Evolutionary conservation across 2,113 vertebrate genomes (phyloP), one percentile per base, ranked within the genome.

Genomic region (Stictonetta naevosa): DNA sequence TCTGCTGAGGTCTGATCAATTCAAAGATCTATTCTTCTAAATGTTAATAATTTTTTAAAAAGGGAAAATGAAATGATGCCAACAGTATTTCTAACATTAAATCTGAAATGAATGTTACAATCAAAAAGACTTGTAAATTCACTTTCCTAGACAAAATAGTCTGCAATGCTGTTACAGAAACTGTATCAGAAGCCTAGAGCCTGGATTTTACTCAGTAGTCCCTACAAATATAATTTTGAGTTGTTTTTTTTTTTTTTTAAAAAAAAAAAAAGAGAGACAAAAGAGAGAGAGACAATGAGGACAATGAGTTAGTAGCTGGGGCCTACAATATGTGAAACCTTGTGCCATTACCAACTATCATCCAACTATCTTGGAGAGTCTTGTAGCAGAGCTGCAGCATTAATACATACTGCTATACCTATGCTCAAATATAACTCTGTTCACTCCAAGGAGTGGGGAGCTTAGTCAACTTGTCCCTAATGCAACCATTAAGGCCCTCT

Each of bases 181-280:
- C 19, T n/a, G 11, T 11, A 64, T 44, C 8, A 52, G 52, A 56
- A 34, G 7, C 1, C 0, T 0, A 72, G 53, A 86, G 42, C 20
- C 29, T 56, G 68, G 22, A 21, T 86, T 80, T 79, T n/a, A 42
- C 66, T 83, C 33, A 52, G 63, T 58, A 83, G 23, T 21, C 40
- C 23, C 55, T 9, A 55, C 63, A 88, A 88, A 75, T 36, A 52
- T 11, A 0, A 44, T 71, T 88, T 38, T 64, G 12, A 79, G 38
- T 58, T n/a, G n/a, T n/a, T n/a, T n/a, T n/a, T n/a, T n/a, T n/a
- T n/a, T n/a, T n/a, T n/a, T n/a, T n/a, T n/a, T n/a, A n/a, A n/a
- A n/a, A n/a, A n/a, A n/a, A n/a, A n/a, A n/a, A n/a, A n/a, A n/a
- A n/a, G n/a, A n/a, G n/a, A n/a, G n/a, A n/a, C n/a, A n/a, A n/a